phyloP scores from a whole-genome alignment of 2,113 vertebrate species.

The Procapra przewalskii region DNA sequence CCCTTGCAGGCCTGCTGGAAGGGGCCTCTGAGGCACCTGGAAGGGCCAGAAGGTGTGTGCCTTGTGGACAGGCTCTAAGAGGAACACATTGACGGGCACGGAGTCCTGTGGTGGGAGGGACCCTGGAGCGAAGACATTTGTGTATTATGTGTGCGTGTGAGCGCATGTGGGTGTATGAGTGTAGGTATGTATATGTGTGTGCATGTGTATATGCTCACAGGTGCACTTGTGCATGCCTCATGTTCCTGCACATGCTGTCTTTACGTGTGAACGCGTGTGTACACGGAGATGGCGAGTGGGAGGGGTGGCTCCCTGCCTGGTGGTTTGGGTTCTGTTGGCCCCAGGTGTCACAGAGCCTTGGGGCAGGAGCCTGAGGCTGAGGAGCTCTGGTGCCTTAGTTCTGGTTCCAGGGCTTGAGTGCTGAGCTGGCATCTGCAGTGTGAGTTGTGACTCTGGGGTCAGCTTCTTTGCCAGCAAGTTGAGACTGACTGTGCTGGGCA shows the following conservation, averaged over 20 bases:
- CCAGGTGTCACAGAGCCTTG: not conserved
- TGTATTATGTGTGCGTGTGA: not conserved
- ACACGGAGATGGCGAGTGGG: not conserved
- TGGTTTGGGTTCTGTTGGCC: not conserved
- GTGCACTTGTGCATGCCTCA: accelerated
- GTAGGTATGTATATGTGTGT: not conserved
- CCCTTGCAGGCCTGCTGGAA: not conserved
- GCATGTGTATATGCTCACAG: accelerated
- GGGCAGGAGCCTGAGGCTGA: not conserved
- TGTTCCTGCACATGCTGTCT: too few relatives aligned
- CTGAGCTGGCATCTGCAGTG: not conserved
- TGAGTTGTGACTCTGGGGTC: not conserved
- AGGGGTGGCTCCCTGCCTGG: not conserved
- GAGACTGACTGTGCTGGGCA: not conserved
- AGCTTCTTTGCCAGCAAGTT: too few relatives aligned
- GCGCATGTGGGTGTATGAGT: not conserved
- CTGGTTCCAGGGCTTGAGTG: not conserved
- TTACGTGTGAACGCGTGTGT: not conserved
- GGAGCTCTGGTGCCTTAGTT: not conserved
- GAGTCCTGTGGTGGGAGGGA: not conserved
- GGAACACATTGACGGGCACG: not conserved
- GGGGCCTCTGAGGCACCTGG: not conserved
- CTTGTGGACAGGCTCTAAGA: not conserved
- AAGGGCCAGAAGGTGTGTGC: not conserved
- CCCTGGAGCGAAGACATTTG: not conserved